Evolutionary conservation across 2,113 vertebrate genomes (phyloP).

Genomic region (Poeciliopsis turrubarensis): DNA sequence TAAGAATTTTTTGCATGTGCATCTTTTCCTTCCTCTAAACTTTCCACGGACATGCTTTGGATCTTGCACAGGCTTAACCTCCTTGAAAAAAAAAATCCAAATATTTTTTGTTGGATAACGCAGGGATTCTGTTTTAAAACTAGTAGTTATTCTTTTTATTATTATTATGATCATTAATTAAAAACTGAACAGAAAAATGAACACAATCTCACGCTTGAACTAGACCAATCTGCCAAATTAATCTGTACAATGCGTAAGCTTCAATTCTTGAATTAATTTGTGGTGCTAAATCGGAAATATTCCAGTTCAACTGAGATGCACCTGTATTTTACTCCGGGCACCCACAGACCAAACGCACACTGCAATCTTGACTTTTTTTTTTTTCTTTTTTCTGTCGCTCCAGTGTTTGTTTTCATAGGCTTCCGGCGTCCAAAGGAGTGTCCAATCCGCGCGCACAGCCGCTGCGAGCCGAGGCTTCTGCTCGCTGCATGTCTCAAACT

Average conservation of each 20-base stretch:
- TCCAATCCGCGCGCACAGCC: slow-evolving; percentile 16
- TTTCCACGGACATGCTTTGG: background rate
- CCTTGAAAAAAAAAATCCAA: background rate
- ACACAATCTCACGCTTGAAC: background rate
- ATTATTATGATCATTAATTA: no score
- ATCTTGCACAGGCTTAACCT: background rate
- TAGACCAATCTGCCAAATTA: background rate
- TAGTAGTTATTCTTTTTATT: background rate
- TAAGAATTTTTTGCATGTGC: background rate
- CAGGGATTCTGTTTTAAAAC: background rate
- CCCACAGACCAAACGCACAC: background rate
- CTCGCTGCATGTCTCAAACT: background rate
- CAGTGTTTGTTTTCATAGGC: slow-evolving; percentile 14
- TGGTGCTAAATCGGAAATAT: background rate
- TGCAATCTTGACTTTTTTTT: background rate
- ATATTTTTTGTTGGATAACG: background rate
- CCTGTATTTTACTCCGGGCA: background rate
- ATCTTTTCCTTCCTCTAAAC: background rate
- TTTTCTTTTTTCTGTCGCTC: background rate
- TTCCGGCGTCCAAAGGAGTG: slow-evolving; percentile 6
- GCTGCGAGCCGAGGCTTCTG: background rate
- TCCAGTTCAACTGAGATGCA: background rate
- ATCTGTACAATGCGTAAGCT: background rate
- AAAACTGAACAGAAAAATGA: background rate
- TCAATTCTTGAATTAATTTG: background rate